These are phyloP conservation scores for Leptatherina wallacei DNA, from an alignment of 2,797 vertebrate genomes.

Conservation along the genomic window DNA sequence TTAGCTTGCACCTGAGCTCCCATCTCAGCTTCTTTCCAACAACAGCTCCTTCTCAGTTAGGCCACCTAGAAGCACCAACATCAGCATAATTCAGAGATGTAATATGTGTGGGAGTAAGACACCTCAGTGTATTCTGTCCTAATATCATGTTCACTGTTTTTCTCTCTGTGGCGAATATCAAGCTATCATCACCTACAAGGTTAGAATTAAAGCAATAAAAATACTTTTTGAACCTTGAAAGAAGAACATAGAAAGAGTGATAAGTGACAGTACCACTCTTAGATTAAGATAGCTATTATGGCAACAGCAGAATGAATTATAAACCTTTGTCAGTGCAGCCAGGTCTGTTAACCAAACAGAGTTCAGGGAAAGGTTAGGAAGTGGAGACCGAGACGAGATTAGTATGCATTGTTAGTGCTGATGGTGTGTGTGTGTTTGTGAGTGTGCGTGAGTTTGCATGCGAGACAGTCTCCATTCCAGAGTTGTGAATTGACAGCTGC, in stretches of 20 bases:
- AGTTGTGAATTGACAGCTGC: slow-evolving; percentile 59
- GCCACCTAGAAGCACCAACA: slow-evolving; percentile 31
- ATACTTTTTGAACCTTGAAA: background rate
- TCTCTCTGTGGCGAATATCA: slow-evolving; percentile 12
- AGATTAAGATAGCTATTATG: slow-evolving; percentile 48
- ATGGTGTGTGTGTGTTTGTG: slow-evolving; percentile 14
- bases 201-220: slow-evolving; percentile 14
- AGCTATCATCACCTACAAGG: background rate
- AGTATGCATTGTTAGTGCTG: slow-evolving; percentile 29
- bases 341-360: slow-evolving; percentile 43
- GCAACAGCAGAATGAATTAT: slow-evolving; percentile 50
- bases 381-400: slow-evolving; percentile 56
- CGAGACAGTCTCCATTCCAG: slow-evolving; percentile 35
- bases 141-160: background rate
- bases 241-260: background rate
- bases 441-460: slow-evolving; percentile 34
- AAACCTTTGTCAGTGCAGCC: slow-evolving; percentile 44
- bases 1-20: slow-evolving; percentile 74
- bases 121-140: slow-evolving; percentile 1
- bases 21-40: slow-evolving; percentile 57
- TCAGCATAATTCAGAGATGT: slow-evolving; percentile 40
- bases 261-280: slow-evolving; percentile 24
- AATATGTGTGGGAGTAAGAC: background rate
- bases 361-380: slow-evolving; percentile 64
- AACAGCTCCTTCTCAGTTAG: slow-evolving; percentile 60